These are phyloP conservation scores for Indri indri DNA, from an alignment of 2,113 vertebrate species.

Conservation along the genomic window DNA sequence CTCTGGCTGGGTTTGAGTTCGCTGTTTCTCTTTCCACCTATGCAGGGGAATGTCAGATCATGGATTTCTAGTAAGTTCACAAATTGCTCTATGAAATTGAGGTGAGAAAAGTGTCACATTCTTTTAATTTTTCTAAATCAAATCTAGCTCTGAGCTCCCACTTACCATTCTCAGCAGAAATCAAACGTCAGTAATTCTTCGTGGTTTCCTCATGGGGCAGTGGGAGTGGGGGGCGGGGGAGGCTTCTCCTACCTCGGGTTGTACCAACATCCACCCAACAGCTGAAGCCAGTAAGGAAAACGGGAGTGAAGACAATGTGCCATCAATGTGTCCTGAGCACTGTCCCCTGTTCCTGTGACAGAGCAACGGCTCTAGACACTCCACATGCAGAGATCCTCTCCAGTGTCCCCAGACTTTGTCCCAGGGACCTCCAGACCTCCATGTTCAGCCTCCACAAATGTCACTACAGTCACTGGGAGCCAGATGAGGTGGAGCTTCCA, in stretches of 20 bases:
- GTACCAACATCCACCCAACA: neutral
- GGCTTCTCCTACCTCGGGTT: too few species aligned
- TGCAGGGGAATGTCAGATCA: neutral
- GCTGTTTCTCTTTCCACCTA: neutral
- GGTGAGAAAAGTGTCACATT: neutral
- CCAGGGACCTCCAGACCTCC: neutral
- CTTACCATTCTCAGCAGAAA: neutral
- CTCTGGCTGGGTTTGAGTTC: neutral
- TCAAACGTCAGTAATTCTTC: neutral
- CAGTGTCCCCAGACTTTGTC: neutral
- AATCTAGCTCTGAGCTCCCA: neutral
- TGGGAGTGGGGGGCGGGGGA: neutral
- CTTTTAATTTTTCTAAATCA: neutral
- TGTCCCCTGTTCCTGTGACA: neutral
- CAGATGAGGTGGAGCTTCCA: fast-evolving
- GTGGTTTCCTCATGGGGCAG: neutral
- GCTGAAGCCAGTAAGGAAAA: neutral
- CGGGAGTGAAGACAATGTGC: fast-evolving
- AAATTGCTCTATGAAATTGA: neutral
- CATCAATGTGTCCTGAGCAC: neutral
- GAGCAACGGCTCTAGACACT: neutral
- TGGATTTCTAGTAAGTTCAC: neutral
- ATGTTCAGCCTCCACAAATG: neutral
- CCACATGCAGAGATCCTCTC: neutral
- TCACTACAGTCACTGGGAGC: neutral